Evolutionary conservation across 2,113 vertebrate genomes (phyloP).

Genomic region (Ammodytes marinus): DNA sequence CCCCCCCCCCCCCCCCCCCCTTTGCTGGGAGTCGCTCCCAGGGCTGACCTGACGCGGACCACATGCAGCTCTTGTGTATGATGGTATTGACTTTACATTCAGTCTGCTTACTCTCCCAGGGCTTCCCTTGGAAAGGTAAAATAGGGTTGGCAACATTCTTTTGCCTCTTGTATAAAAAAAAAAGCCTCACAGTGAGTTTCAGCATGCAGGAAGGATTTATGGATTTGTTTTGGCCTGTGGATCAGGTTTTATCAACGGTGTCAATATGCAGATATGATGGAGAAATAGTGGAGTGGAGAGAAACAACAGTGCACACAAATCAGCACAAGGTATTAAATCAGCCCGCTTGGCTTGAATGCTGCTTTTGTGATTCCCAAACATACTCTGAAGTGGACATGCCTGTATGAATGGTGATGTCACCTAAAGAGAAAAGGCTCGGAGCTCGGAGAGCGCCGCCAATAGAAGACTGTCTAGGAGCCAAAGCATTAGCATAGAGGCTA

Average conservation of each 20-base stretch:
- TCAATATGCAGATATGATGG: slow-evolving; percentile 33
- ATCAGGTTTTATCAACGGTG: slow-evolving; percentile 15
- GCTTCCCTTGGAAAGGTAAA: slow-evolving; percentile 71
- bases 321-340: slow-evolving; percentile 4
- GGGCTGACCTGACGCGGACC: slow-evolving; percentile 72
- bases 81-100: slow-evolving; percentile 81
- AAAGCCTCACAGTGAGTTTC: slow-evolving; percentile 47
- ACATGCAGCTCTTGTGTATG: slow-evolving; percentile 77
- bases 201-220: slow-evolving; percentile 25
- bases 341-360: slow-evolving; percentile 34
- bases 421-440: slow-evolving; percentile 45
- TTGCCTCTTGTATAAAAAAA: slow-evolving; percentile 43
- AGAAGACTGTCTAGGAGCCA: slow-evolving; percentile 72
- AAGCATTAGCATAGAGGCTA: slow-evolving; percentile 84
- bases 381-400: slow-evolving; percentile 51
- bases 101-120: slow-evolving; percentile 75
- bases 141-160: slow-evolving; percentile 66
- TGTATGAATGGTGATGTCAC: slow-evolving; percentile 67
- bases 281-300: not conserved
- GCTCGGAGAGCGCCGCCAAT: slow-evolving; percentile 51
- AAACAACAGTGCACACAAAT: slow-evolving; percentile 19
- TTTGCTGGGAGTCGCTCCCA: slow-evolving; percentile 60
- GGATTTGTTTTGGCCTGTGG: slow-evolving; percentile 41
- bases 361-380: slow-evolving; percentile 38
- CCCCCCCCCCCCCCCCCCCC: slow-evolving; percentile 15